Evolutionary conservation across 2,797 vertebrate genomes (phyloP).

Genomic region (Bradypodion ventrale): DNA sequence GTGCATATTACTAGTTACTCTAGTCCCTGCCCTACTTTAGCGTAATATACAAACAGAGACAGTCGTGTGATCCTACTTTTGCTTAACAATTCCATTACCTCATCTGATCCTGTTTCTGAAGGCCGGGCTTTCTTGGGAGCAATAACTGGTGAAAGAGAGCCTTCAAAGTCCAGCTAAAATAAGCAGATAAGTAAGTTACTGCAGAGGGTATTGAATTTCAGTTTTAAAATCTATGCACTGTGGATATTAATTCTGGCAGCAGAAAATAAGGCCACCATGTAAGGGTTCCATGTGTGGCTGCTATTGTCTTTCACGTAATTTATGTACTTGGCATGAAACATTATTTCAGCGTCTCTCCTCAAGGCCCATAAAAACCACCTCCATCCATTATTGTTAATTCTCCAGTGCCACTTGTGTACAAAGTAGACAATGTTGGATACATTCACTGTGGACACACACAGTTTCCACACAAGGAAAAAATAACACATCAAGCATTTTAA

Average conservation of each 20-base stretch:
- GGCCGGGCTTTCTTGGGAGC: slow-evolving; percentile 97
- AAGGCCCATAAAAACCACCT: not conserved
- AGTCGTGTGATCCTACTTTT: no score
- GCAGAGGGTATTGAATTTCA: not conserved
- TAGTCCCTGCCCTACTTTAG: no score
- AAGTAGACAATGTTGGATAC: not conserved
- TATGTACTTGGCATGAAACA: not conserved
- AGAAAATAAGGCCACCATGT: not conserved
- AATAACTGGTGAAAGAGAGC: slow-evolving; percentile 96
- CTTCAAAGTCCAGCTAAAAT: slow-evolving; percentile 93
- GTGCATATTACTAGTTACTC: no score
- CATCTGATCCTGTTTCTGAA: slow-evolving; percentile 94
- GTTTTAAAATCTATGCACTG: not conserved
- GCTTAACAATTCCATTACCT: slow-evolving; percentile 76
- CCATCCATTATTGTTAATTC: not conserved
- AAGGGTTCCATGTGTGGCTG: not conserved
- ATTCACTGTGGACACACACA: not conserved
- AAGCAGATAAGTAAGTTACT: not conserved
- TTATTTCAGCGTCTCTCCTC: not conserved
- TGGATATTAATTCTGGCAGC: not conserved
- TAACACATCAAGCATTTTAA: not conserved
- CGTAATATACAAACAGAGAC: no score
- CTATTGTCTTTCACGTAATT: accelerated
- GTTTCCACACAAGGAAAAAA: not conserved
- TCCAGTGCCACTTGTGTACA: not conserved